These are phyloP conservation scores for Papilio polytes DNA, from an alignment of 1,140 invertebrate genomes.

Conservation along the genomic window DNA sequence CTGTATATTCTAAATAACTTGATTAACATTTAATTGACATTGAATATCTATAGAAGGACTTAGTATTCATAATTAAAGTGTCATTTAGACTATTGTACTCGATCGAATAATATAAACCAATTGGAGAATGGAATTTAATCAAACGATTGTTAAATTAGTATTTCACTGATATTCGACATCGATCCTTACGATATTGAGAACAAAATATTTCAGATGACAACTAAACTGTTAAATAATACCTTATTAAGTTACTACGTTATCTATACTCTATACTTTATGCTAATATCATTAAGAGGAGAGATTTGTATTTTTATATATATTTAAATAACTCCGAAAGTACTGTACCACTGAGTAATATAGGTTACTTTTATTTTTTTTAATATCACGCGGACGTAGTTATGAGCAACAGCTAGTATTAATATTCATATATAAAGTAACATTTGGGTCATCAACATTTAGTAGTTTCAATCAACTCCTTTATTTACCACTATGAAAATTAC, in stretches of 20 bases:
- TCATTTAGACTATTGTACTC: constrained; percentile 39
- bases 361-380: no score
- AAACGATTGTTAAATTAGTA: constrained; percentile 52
- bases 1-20: no score
- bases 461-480: background rate
- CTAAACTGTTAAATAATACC: background rate
- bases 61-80: background rate
- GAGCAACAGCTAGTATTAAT: no score
- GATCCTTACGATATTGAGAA: background rate
- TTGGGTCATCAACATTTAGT: no score
- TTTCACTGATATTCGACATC: constrained; percentile 44
- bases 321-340: no score
- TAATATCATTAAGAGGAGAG: no score
- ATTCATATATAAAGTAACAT: background rate
- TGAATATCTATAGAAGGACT: background rate
- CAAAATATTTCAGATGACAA: background rate
- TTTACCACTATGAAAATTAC: constrained; percentile 23
- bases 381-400: no score
- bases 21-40: background rate
- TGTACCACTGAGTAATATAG: no score
- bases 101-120: constrained; percentile 42
- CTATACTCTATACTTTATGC: no score
- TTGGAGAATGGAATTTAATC: constrained; percentile 55
- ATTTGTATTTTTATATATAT: no score
- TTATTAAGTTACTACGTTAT: no score